Conservation (phyloP, 1,140 invertebrate genomes). For the Tyrophagus putrescentiae region DNA sequence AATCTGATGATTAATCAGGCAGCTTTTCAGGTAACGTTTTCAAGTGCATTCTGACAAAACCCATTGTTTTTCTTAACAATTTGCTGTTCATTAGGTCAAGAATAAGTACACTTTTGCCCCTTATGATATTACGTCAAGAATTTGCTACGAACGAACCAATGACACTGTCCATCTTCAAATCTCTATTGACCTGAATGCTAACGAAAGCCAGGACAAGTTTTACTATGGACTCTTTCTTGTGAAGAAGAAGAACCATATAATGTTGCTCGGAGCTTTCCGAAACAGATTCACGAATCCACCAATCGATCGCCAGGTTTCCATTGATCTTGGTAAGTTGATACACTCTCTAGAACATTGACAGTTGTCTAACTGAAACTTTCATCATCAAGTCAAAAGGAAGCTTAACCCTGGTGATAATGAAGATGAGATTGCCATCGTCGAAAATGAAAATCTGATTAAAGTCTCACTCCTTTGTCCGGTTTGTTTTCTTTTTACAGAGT, state of each 20-base stretch:
- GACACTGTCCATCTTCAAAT: neutral
- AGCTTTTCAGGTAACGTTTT: constrained; percentile 1
- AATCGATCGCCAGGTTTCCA: neutral
- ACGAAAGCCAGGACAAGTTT: neutral
- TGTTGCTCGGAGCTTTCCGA: neutral
- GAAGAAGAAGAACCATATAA: constrained; percentile 5
- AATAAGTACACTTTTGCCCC: constrained; percentile 14
- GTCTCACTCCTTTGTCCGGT: constrained; percentile 66
- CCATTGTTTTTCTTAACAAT: neutral
- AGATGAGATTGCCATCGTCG: constrained; percentile 65
- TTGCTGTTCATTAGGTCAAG: constrained; percentile 3
- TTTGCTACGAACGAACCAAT: neutral
- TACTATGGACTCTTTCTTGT: neutral
- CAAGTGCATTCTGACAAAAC: neutral
- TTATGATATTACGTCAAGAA: constrained; percentile 5
- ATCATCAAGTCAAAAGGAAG: constrained; percentile 66
- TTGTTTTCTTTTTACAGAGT: too few relatives aligned
- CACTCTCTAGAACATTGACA: neutral
- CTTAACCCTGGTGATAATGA: constrained; percentile 69
- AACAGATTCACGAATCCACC: neutral
- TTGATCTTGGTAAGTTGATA: neutral
- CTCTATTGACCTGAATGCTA: neutral
- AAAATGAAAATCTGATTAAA: constrained; percentile 56
- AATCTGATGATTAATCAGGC: neutral
- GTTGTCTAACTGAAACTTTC: neutral